Percentiles rank a stretch among this genome's conserved stretches.
Evolutionary conservation across 2,113 vertebrate species (phyloP).

Genomic region (Alosa alosa): DNA sequence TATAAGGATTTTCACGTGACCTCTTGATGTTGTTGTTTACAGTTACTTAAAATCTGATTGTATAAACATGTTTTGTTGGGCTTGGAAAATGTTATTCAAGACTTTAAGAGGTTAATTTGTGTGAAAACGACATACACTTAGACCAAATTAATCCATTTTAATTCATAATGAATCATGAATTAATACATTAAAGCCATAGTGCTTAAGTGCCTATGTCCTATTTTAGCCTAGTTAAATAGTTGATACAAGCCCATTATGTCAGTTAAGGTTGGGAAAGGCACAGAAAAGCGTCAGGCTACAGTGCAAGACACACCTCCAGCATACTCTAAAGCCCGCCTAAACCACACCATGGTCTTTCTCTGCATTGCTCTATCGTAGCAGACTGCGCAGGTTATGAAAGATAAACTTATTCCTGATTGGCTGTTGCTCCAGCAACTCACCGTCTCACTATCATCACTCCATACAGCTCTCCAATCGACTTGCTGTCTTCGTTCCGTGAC

Average conservation of each 20-base stretch:
- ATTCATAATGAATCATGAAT: too few relatives aligned
- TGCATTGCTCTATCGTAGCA: not conserved
- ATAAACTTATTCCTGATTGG: conserved; percentile 59
- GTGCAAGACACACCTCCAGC: not conserved
- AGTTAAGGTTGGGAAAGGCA: too few relatives aligned
- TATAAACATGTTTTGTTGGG: too few relatives aligned
- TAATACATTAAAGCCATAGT: too few relatives aligned
- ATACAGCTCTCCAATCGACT: conserved; percentile 66
- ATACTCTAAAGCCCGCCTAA: conserved; percentile 21
- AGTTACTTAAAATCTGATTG: too few relatives aligned
- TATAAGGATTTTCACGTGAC: too few relatives aligned
- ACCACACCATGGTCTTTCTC: conserved; percentile 34
- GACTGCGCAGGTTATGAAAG: conserved; percentile 46
- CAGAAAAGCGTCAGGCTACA: not conserved
- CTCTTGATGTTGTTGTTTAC: too few relatives aligned
- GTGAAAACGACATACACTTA: too few relatives aligned
- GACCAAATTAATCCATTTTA: too few relatives aligned
- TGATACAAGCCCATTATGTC: not conserved
- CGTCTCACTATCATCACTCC: conserved; percentile 78
- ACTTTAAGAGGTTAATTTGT: too few relatives aligned
- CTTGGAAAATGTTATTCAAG: too few relatives aligned
- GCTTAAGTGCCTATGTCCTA: too few relatives aligned
- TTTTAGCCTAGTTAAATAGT: not conserved
- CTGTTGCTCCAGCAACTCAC: conserved; percentile 43
- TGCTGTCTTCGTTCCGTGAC: conserved; percentile 29